These are phyloP conservation scores for Champsocephalus esox DNA, from an alignment of 2,797 vertebrate genomes.

Conservation along the genomic window DNA sequence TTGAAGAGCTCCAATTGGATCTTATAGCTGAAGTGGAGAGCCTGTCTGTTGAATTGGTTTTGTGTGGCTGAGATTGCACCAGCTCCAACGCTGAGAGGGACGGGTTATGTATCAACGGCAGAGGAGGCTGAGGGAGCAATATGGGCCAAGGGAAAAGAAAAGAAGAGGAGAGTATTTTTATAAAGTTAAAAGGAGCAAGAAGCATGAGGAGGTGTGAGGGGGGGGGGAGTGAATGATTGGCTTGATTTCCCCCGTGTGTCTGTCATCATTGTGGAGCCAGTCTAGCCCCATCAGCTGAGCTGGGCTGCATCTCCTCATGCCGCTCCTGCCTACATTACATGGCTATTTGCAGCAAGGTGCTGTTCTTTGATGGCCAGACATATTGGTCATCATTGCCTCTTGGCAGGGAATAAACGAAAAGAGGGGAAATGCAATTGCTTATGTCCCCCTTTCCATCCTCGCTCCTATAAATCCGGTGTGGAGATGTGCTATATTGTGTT, in stretches of 20 bases:
- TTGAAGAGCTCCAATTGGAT: constrained; percentile 69
- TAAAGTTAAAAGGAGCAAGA: constrained; percentile 39
- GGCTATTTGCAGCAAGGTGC: constrained; percentile 40
- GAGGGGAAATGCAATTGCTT: constrained; percentile 41
- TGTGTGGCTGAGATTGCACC: constrained; percentile 57
- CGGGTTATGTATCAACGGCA: constrained; percentile 53
- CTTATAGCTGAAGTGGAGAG: constrained; percentile 64
- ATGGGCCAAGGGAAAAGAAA: constrained; percentile 28
- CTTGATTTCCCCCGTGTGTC: constrained; percentile 70
- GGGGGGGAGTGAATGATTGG: constrained; percentile 47
- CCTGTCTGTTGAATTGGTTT: constrained; percentile 68
- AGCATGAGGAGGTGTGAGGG: constrained; percentile 30
- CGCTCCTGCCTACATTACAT: constrained; percentile 43
- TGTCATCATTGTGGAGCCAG: constrained; percentile 48
- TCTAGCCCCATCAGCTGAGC: constrained; percentile 51
- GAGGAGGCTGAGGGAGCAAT: constrained; percentile 45
- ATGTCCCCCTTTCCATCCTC: constrained; percentile 31
- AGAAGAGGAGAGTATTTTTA: constrained; percentile 46
- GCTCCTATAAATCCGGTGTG: constrained; percentile 22
- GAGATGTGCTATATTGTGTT: constrained; percentile 44
- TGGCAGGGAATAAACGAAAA: constrained; percentile 54
- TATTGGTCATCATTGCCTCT: constrained; percentile 67
- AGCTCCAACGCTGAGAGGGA: constrained; percentile 53
- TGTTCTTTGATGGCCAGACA: constrained; percentile 55
- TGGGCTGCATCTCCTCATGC: constrained; percentile 41